These are phyloP conservation scores for Lophius americanus DNA, from an alignment of 2,797 vertebrate species.

Conservation along the genomic window DNA sequence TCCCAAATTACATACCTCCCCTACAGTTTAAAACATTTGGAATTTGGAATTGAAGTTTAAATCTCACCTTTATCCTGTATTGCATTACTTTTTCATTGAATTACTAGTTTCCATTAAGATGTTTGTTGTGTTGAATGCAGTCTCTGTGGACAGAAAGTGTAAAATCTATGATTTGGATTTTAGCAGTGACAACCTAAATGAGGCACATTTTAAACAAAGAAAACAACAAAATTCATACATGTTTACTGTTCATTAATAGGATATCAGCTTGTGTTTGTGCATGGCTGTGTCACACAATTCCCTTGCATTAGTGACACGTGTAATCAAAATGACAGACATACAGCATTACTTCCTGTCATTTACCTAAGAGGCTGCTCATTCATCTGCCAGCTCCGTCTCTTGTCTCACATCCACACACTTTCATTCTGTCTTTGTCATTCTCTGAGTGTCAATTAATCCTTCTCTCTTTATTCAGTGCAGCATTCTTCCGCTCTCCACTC, in stretches of 20 bases:
- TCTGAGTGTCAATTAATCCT: constrained; percentile 68
- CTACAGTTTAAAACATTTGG: no score
- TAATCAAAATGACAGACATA: constrained; percentile 74
- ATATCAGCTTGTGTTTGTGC: constrained; percentile 5
- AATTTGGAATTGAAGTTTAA: no score
- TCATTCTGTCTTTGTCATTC: constrained; percentile 57
- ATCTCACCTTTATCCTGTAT: no score
- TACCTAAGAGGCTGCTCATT: constrained; percentile 63
- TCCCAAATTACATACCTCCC: no score
- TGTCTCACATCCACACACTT: constrained; percentile 43
- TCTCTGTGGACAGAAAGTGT: background rate
- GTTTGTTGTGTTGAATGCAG: no score
- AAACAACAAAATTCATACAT: background rate
- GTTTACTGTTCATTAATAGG: constrained; percentile 3
- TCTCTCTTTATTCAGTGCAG: constrained; percentile 39
- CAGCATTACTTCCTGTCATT: constrained; percentile 63
- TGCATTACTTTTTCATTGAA: no score
- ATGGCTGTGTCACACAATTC: constrained; percentile 32
- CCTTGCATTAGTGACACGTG: constrained; percentile 55
- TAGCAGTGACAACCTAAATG: constrained; percentile 14
- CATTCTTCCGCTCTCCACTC: constrained; percentile 37
- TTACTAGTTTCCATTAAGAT: no score
- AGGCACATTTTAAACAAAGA: background rate
- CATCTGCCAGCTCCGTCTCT: constrained; percentile 48
- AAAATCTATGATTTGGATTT: constrained; percentile 13